Evolutionary conservation across 1,140 invertebrate genomes (phyloP), one percentile per base, ranked within the genome.

Genomic region (Calosoma granatense): DNA sequence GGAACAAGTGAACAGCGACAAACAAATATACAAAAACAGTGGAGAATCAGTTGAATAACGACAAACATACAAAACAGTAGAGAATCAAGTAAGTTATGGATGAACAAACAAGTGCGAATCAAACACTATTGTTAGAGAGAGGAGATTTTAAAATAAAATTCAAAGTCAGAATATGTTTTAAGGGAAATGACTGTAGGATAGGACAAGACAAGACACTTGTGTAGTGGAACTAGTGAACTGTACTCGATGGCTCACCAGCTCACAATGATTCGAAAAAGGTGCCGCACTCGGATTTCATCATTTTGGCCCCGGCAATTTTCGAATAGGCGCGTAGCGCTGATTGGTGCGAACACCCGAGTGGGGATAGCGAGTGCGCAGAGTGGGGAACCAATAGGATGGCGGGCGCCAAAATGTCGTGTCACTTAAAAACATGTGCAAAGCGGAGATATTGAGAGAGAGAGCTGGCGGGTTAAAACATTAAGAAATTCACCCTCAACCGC

Each of bases 361-460:
- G 59, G 52, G 53, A 54, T 57, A n/a, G 30, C 55, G 41, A 57
- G 55, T 57, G 26, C 41, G 55, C 11, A 22, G 2, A 26, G 20
- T 11, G 52, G 56, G 56, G 23, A 36, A 52, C 61, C 60, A 60
- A 63, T 60, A 15, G 51, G 51, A 60, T 54, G 59, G 30, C 21
- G 9, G 66, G 66, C 66, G 66, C 66, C 66, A 66, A 67, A 67
- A 51, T 63, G 66, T 63, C 66, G 66, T 64, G 63, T 60, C 60
- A 58, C 57, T 62, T 58, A 17, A 47, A 47, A 47, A 47, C 41
- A 47, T 47, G 17, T 47, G 17, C 26, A 36, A 36, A 36, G 6
- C 6, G n/a, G n/a, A 9, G 26, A 9, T 36, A 6, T n/a, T 6
- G 26, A 36, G 26, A 36, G 6, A 6, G 26, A n/a, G 6, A n/a